Conservation (phyloP, 1,140 invertebrate genomes). For the Ceratosolen solmsi region DNA sequence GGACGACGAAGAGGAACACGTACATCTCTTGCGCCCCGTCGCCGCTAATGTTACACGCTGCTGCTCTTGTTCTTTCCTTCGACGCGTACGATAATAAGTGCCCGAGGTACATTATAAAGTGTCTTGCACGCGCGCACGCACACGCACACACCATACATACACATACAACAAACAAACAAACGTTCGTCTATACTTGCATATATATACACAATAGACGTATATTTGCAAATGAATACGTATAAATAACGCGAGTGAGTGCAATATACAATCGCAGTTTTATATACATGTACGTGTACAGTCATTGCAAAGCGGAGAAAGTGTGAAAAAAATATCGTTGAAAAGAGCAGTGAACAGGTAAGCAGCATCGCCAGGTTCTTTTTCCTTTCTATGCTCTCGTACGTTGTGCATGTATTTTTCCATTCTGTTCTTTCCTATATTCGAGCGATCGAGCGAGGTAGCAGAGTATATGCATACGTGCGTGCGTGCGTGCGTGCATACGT, state of each 20-base stretch:
- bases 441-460: neutral
- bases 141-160: neutral
- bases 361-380: neutral
- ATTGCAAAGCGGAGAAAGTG: neutral
- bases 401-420: slow-evolving; percentile 6
- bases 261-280: neutral
- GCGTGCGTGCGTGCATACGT: neutral
- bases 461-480: neutral
- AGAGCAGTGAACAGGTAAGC: neutral
- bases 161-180: neutral
- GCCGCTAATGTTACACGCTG: neutral
- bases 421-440: neutral
- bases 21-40: neutral
- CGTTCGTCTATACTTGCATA: no score
- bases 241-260: slow-evolving; percentile 18
- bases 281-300: neutral
- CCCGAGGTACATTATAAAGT: neutral
- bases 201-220: no score
- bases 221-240: neutral
- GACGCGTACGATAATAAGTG: neutral
- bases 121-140: neutral
- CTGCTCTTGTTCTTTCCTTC: neutral
- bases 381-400: neutral
- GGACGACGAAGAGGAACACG: neutral
- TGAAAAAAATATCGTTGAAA: neutral